A percentile compares a stretch with the other conserved stretches of the same genome.
Conservation (phyloP, 2,888 invertebrate species). For the Chrysodeixis includens region DNA sequence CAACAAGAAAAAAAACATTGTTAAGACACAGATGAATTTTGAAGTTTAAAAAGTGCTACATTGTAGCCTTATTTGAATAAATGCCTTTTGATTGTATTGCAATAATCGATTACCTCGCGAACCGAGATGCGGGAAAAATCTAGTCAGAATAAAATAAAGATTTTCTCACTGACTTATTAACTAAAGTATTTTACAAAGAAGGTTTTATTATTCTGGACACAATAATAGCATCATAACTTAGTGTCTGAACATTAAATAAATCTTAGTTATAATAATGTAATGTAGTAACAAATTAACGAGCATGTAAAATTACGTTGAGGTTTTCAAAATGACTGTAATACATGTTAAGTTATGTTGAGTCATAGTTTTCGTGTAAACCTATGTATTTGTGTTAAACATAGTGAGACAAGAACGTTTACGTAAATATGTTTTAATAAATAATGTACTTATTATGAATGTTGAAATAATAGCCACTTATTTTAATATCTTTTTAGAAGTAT, state of each 20-base stretch:
- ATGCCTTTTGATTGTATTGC: no score
- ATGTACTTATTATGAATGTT: no score
- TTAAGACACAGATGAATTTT: no score
- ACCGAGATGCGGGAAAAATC: no score
- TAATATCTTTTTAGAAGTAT: no score
- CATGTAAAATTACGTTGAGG: neutral
- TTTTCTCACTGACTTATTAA: no score
- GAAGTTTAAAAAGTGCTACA: no score
- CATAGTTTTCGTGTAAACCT: neutral
- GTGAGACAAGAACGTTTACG: neutral
- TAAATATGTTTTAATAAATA: no score
- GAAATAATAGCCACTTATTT: no score
- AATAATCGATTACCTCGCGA: no score
- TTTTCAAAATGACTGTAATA: neutral
- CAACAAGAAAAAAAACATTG: neutral
- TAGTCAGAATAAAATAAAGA: no score
- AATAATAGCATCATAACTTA: neutral
- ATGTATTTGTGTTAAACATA: neutral
- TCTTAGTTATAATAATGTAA: neutral
- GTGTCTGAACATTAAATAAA: neutral
- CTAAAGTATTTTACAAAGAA: neutral
- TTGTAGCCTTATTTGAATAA: no score
- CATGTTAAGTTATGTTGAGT: neutral
- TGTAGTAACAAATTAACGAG: constrained; percentile 1
- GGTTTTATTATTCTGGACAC: constrained; percentile 17